phyloP scores from a whole-genome alignment of 1,140 invertebrate genomes.

The Pseudachorutes palmiensis region DNA sequence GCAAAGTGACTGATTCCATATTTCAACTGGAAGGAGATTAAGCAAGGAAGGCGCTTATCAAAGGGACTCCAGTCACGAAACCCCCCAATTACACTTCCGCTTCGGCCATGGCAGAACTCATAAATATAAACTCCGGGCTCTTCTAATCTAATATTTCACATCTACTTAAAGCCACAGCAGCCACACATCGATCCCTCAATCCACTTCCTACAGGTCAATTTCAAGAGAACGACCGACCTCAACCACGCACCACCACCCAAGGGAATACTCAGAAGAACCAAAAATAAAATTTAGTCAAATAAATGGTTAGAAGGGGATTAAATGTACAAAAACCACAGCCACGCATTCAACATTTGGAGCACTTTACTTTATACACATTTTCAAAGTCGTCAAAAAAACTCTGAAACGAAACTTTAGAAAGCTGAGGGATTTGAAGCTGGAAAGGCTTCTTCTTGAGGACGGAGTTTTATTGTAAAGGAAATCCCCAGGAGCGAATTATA shows the following conservation, averaged over 20 bases:
- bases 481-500: constrained; percentile 7
- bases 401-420: neutral
- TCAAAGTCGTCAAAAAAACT: neutral
- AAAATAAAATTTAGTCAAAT: no score
- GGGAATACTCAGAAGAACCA: neutral
- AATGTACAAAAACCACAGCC: no score
- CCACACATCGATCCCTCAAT: neutral
- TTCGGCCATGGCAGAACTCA: neutral
- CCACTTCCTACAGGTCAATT: neutral
- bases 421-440: neutral
- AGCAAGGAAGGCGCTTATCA: neutral
- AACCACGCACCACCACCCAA: neutral
- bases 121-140: constrained; percentile 7
- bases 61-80: constrained; percentile 11
- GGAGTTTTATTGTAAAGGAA: neutral
- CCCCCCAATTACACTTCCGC: constrained; percentile 7
- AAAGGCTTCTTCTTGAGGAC: no score
- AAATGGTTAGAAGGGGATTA: no score
- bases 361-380: no score
- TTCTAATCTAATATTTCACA: constrained; percentile 10
- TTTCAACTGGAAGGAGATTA: neutral
- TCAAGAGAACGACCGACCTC: neutral
- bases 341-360: no score
- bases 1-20: neutral
- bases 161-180: constrained; percentile 9